Evolutionary conservation across 2,113 vertebrate species (phyloP).

Genomic region (Labrus mixtus): DNA sequence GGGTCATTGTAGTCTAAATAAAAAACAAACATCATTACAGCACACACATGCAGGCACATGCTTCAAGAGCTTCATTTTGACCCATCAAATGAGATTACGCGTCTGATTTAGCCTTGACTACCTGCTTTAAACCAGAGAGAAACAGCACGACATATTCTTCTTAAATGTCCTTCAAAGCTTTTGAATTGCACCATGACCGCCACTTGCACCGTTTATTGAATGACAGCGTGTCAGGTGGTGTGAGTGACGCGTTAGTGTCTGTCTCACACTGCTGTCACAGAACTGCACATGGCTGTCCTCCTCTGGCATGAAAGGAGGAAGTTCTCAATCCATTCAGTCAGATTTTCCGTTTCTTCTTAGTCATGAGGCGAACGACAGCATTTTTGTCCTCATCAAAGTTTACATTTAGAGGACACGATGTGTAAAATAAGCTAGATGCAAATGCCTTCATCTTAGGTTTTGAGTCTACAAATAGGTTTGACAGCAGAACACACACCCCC

Average conservation of each 20-base stretch:
- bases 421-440: conserved; percentile 12
- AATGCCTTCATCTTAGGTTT: conserved; percentile 2
- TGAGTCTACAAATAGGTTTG: background rate
- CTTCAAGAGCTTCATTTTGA: conserved; percentile 7
- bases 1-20: conserved; percentile 63
- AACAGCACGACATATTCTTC: background rate
- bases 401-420: background rate
- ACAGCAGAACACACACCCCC: conserved; percentile 12
- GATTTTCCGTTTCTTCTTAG: conserved; percentile 45
- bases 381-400: conserved; percentile 2
- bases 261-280: conserved; percentile 23
- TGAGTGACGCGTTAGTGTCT: conserved; percentile 6
- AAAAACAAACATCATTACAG: conserved; percentile 24
- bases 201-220: background rate
- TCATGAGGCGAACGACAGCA: background rate
- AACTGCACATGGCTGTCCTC: background rate
- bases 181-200: background rate
- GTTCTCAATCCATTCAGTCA: conserved; percentile 9
- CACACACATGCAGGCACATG: conserved; percentile 12
- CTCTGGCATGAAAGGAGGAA: conserved; percentile 44
- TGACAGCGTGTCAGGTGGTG: conserved; percentile 41
- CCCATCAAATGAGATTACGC: conserved; percentile 17
- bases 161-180: conserved; percentile 2
- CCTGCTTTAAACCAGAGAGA: background rate
- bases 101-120: conserved; percentile 7